Percentiles rank a stretch among this genome's conserved stretches.
Evolutionary conservation across 2,888 invertebrate genomes (phyloP).

Genomic region (Pecten maximus): DNA sequence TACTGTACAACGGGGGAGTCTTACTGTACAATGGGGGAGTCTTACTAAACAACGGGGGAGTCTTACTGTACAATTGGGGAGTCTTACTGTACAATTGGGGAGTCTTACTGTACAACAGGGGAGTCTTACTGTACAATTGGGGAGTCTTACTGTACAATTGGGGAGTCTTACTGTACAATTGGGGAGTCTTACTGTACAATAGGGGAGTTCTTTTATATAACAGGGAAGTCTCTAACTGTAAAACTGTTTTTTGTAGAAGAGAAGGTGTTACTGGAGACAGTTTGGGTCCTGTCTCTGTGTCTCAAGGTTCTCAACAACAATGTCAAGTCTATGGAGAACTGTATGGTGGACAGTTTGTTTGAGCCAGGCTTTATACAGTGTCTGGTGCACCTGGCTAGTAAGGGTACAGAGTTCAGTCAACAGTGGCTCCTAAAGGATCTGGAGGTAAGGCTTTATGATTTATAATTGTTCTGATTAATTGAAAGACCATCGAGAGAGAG

Average conservation of each 20-base stretch:
- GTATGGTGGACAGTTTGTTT: conserved; percentile 67
- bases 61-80: too few relatives aligned
- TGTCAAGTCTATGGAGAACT: conserved; percentile 62
- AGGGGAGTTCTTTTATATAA: background rate
- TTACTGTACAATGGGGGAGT: too few relatives aligned
- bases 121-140: too few relatives aligned
- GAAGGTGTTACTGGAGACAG: conserved; percentile 71
- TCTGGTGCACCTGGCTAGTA: conserved; percentile 78
- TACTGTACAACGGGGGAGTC: too few relatives aligned
- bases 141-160: too few relatives aligned
- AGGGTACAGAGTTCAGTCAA: conserved; percentile 79
- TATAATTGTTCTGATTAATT: too few relatives aligned
- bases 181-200: too few relatives aligned
- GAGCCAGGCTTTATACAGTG: conserved; percentile 77
- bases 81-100: too few relatives aligned
- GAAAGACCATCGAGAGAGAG: too few relatives aligned
- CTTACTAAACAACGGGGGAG: too few relatives aligned
- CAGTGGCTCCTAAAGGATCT: conserved; percentile 81
- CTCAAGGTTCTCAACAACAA: conserved; percentile 78
- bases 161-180: too few relatives aligned
- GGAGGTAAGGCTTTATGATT: conserved; percentile 78
- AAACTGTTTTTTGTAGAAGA: conserved; percentile 61
- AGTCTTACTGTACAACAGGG: too few relatives aligned
- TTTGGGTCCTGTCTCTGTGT: conserved; percentile 79
- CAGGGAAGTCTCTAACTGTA: background rate